A percentile compares a stretch with the other conserved stretches of the same genome.
Evolutionary conservation across 2,888 invertebrate species (phyloP).

Genomic region (Kryphioiulus occultus): DNA sequence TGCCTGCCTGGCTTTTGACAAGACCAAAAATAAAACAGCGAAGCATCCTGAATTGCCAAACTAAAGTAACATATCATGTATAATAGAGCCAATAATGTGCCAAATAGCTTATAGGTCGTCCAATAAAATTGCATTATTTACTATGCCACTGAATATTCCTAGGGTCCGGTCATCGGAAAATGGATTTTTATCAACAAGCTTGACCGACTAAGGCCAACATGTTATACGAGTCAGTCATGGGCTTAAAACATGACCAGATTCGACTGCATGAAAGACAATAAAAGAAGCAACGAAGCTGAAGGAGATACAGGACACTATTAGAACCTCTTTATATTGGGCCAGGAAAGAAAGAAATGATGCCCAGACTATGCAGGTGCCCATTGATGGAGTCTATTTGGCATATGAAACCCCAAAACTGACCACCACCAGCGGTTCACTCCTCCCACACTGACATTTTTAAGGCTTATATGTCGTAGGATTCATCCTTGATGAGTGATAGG

Average conservation of each 20-base stretch:
- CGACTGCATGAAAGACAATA: not conserved
- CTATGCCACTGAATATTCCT: not conserved
- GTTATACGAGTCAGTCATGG: not conserved
- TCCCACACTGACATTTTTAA: not conserved
- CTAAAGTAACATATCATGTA: slow-evolving; percentile 11
- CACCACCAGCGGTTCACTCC: not conserved
- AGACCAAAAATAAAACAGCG: not conserved
- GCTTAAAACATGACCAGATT: not conserved
- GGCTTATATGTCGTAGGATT: not conserved
- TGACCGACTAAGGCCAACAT: slow-evolving; percentile 25
- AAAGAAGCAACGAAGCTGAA: not conserved
- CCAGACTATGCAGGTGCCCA: not conserved
- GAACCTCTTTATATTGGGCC: not conserved
- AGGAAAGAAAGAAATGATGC: not conserved
- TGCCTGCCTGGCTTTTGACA: not conserved
- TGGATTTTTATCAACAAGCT: not conserved
- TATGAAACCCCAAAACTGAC: slow-evolving; percentile 11
- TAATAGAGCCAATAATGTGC: slow-evolving; percentile 30
- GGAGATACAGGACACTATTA: not conserved
- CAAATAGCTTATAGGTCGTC: slow-evolving; percentile 30
- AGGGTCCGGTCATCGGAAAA: not conserved
- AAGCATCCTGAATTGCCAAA: not conserved
- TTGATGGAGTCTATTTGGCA: not conserved
- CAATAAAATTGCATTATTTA: slow-evolving; percentile 19
- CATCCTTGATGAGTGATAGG: slow-evolving; percentile 25